Evolutionary conservation across 2,888 invertebrate genomes (phyloP).

Genomic region (Erebia epiphron): DNA sequence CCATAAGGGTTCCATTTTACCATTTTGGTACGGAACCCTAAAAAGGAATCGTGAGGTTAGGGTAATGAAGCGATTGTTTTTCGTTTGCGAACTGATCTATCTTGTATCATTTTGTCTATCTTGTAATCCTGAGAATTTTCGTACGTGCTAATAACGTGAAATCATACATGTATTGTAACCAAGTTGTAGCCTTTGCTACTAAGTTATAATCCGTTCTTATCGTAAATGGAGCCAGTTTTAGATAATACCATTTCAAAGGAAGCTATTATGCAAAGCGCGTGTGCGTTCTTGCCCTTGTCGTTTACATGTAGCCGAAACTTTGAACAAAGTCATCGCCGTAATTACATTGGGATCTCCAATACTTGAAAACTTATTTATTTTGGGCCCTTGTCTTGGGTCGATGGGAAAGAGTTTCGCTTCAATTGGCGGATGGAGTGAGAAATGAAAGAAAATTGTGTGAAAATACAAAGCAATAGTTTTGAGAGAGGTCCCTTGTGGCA

Average conservation of each 20-base stretch:
- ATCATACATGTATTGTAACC: background rate
- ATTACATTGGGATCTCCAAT: conserved; percentile 37
- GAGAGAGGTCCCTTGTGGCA: conserved; percentile 59
- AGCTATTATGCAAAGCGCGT: conserved; percentile 34
- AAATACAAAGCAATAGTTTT: conserved; percentile 68
- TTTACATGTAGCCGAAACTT: conserved; percentile 35
- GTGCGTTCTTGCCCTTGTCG: conserved; percentile 30
- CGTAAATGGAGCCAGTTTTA: conserved; percentile 24
- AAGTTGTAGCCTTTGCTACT: background rate
- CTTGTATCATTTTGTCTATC: background rate
- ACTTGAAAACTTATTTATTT: conserved; percentile 35
- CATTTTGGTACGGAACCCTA: too few relatives aligned
- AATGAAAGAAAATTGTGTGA: conserved; percentile 59
- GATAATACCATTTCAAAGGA: conserved; percentile 31
- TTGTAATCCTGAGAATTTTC: background rate
- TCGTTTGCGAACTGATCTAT: background rate
- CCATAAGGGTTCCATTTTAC: too few relatives aligned
- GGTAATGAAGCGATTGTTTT: conserved; percentile 8
- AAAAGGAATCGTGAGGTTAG: too few relatives aligned
- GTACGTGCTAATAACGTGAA: background rate
- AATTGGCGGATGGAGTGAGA: conserved; percentile 52
- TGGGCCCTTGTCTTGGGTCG: conserved; percentile 37
- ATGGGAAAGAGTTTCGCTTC: conserved; percentile 51
- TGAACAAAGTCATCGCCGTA: conserved; percentile 33
- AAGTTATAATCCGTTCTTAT: conserved; percentile 24